Evolutionary conservation across 1,140 invertebrate species (phyloP).

Genomic region (Aphaenogaster rudis): DNA sequence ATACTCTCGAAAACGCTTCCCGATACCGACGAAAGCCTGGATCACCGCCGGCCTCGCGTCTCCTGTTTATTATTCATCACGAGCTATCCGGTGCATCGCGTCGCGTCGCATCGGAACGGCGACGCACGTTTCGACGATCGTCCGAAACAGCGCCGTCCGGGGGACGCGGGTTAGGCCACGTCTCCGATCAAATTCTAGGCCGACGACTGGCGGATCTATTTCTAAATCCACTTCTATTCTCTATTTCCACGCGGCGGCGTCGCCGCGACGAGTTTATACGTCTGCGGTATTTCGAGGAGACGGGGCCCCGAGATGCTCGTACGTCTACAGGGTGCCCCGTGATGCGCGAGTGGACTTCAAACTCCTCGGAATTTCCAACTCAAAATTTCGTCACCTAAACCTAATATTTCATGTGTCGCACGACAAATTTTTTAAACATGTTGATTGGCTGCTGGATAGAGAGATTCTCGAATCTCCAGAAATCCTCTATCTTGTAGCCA

Average conservation of each 20-base stretch:
- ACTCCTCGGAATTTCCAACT: conserved; percentile 1
- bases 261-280: conserved; percentile 84
- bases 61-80: conserved; percentile 58
- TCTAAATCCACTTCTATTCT: conserved; percentile 86
- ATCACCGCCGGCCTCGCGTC: neutral
- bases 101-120: conserved; percentile 41
- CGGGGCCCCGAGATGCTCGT: neutral
- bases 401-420: too few relatives aligned
- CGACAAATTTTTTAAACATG: too few relatives aligned
- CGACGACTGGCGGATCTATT: conserved; percentile 84
- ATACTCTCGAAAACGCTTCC: conserved; percentile 38
- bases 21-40: conserved; percentile 43
- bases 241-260: conserved; percentile 83
- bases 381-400: neutral
- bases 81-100: conserved; percentile 13
- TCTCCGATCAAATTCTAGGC: conserved; percentile 81
- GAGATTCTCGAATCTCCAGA: too few relatives aligned
- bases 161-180: conserved; percentile 56
- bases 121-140: conserved; percentile 50
- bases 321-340: neutral
- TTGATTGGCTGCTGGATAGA: too few relatives aligned
- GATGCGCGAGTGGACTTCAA: neutral
- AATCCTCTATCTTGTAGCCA: too few relatives aligned
- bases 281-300: conserved; percentile 84
- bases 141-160: conserved; percentile 67